These are phyloP conservation scores for Acanthornis magna DNA, from an alignment of 2,797 vertebrate species.

Conservation along the genomic window DNA sequence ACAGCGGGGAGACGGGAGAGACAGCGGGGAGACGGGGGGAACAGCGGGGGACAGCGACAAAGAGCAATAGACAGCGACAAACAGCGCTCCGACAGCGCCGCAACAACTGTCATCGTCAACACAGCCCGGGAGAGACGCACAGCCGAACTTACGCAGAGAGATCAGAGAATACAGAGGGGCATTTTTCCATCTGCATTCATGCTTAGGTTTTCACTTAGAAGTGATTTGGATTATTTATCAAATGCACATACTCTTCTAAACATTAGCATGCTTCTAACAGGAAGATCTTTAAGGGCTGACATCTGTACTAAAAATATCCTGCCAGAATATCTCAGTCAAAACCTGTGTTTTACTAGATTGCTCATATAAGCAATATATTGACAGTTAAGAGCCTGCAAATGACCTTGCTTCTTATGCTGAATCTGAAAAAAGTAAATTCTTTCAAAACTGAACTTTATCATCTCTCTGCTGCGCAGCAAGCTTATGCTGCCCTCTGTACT, in stretches of 20 bases:
- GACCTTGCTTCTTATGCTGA: background rate
- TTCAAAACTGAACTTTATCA: background rate
- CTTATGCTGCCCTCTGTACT: background rate
- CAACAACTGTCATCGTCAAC: no score
- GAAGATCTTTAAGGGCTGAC: background rate
- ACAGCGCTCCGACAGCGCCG: no score
- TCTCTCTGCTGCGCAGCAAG: background rate
- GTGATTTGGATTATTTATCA: background rate
- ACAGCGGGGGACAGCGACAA: no score
- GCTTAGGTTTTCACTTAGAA: background rate
- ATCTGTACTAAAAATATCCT: background rate
- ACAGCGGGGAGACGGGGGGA: no score
- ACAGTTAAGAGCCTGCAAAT: background rate
- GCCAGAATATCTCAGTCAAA: background rate
- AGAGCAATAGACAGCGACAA: no score
- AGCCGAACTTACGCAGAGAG: background rate
- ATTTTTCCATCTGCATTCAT: fast-evolving
- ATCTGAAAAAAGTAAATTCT: background rate
- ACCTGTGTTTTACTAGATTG: background rate
- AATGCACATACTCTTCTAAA: background rate
- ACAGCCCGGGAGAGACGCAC: background rate
- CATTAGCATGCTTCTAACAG: background rate
- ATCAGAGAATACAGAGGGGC: fast-evolving
- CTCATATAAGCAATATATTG: background rate
- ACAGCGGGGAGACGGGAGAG: no score